These are phyloP conservation scores for Myrmophylax atrothorax DNA, from an alignment of 2,113 vertebrate species.

Conservation along the genomic window DNA sequence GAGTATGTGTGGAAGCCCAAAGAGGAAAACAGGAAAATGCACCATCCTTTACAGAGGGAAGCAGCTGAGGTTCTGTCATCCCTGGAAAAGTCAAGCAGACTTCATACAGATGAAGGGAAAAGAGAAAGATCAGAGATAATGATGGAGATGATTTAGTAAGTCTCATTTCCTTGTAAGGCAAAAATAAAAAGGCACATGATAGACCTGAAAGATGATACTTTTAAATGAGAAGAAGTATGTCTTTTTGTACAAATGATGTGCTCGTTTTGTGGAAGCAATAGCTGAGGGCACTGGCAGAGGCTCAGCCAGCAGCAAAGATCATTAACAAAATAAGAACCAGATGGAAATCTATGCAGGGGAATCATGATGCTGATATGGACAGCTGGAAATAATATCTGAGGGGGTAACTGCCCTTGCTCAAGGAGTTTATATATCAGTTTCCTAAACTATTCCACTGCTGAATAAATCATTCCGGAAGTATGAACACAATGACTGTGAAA, in stretches of 20 bases:
- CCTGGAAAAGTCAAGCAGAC: neutral
- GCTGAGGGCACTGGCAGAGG: conserved; percentile 20
- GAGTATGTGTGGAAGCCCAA: neutral
- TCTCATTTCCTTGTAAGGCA: conserved; percentile 14
- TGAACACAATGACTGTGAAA: neutral
- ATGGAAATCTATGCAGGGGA: conserved; percentile 10
- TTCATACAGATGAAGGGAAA: neutral
- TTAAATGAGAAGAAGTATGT: neutral
- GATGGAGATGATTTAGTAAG: neutral
- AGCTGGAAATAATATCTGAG: conserved; percentile 17
- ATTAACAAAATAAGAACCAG: conserved; percentile 31
- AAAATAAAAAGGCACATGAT: conserved; percentile 12
- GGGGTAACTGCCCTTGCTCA: neutral
- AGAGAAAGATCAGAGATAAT: neutral
- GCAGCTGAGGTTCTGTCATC: neutral
- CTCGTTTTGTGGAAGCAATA: neutral
- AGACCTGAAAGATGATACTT: conserved; percentile 5
- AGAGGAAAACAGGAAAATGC: neutral
- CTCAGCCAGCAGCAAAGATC: neutral
- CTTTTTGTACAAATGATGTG: neutral
- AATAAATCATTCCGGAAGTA: neutral
- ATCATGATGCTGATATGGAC: neutral
- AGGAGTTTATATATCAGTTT: neutral
- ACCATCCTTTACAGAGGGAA: neutral
- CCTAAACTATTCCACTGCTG: neutral